Evolutionary conservation across 2,797 vertebrate genomes (phyloP).

Genomic region (Sciaenops ocellatus): DNA sequence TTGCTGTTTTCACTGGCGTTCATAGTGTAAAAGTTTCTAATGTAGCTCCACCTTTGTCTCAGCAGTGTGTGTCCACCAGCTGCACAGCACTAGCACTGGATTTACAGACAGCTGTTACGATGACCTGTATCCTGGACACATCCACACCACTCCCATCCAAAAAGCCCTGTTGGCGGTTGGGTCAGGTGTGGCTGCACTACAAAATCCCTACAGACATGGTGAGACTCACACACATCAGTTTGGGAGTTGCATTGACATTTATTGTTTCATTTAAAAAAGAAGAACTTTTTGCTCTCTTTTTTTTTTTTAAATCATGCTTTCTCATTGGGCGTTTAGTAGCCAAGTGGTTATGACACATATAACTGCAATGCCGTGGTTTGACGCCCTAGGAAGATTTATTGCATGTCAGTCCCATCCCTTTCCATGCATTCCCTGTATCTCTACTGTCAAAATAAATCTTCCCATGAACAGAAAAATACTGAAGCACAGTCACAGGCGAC

Average conservation of each 20-base stretch:
- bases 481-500: no score
- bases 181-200: conserved; percentile 90
- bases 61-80: conserved; percentile 53
- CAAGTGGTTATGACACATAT: not conserved
- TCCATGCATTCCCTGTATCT: not conserved
- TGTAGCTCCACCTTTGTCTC: conserved; percentile 14
- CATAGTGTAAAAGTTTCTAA: not conserved
- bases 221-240: conserved; percentile 53
- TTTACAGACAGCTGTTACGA: conserved; percentile 51
- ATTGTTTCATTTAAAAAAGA: not conserved
- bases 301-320: not conserved
- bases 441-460: not conserved
- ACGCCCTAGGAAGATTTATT: not conserved
- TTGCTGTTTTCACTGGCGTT: no score
- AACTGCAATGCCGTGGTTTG: not conserved
- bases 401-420: not conserved
- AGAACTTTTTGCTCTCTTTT: not conserved
- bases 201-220: conserved; percentile 97
- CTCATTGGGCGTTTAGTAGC: accelerated
- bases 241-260: not conserved
- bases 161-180: conserved; percentile 91
- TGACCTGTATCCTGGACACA: conserved; percentile 91
- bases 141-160: conserved; percentile 89
- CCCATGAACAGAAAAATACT: no score
- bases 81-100: conserved; percentile 43